Percentiles rank a stretch among this genome's conserved stretches.
These are phyloP conservation scores for Calyptommatus sinebrachiatus DNA, from an alignment of 2,113 vertebrate genomes.

Conservation along the genomic window DNA sequence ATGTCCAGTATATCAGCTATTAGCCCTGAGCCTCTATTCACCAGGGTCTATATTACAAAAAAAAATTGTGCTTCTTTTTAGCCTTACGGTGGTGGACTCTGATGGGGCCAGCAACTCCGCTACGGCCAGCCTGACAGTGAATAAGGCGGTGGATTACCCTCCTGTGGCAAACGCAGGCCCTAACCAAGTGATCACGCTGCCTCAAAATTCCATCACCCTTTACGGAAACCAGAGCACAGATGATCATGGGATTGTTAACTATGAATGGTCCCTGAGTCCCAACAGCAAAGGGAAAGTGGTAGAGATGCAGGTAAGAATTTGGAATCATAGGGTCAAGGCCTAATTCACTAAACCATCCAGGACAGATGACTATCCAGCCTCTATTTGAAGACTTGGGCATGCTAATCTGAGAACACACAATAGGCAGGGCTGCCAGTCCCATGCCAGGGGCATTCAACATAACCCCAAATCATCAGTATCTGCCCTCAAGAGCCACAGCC, in stretches of 20 bases:
- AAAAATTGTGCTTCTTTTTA: constrained; percentile 41
- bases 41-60: not conserved
- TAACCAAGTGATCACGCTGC: constrained; percentile 94
- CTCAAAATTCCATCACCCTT: constrained; percentile 89
- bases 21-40: not conserved
- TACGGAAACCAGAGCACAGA: constrained; percentile 93
- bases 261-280: constrained; percentile 95
- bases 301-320: constrained; percentile 91
- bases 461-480: too few relatives aligned
- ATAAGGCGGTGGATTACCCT: constrained; percentile 93
- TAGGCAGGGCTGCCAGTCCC: too few relatives aligned
- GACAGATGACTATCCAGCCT: too few relatives aligned
- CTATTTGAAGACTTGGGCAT: too few relatives aligned
- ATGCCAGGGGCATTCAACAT: too few relatives aligned
- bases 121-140: constrained; percentile 86
- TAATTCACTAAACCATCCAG: too few relatives aligned
- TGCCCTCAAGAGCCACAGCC: too few relatives aligned
- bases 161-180: constrained; percentile 92
- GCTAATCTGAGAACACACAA: too few relatives aligned
- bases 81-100: constrained; percentile 92
- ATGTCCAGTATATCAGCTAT: not conserved
- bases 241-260: constrained; percentile 89
- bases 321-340: too few relatives aligned
- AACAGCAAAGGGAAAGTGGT: constrained; percentile 96
- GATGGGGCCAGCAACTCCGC: constrained; percentile 88